A percentile compares a stretch with the other conserved stretches of the same genome.
Evolutionary conservation across 2,113 vertebrate species (phyloP).

Genomic region (Syngnathus scovelli): DNA sequence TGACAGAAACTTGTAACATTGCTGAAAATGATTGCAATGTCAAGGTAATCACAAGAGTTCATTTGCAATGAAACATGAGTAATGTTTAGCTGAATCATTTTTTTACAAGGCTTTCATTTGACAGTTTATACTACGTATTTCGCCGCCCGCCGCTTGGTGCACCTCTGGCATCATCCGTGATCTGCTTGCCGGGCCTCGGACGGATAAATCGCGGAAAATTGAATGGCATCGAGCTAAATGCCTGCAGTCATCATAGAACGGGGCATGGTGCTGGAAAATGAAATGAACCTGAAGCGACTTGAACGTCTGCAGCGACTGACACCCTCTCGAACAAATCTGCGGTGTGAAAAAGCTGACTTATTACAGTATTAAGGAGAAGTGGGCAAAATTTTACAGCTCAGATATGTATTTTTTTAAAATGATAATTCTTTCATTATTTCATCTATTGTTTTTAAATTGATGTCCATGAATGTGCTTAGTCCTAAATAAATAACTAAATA

Average conservation of each 20-base stretch:
- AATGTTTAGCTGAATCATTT: background rate
- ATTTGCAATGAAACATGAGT: background rate
- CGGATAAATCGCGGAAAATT: background rate
- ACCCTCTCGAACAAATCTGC: constrained; percentile 32
- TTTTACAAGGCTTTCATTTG: background rate
- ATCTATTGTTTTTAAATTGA: too few relatives aligned
- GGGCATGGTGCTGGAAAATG: constrained; percentile 33
- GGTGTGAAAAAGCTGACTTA: constrained; percentile 18
- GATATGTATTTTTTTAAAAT: too few relatives aligned
- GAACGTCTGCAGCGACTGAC: constrained; percentile 41
- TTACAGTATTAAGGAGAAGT: too few relatives aligned
- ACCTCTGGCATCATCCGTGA: background rate
- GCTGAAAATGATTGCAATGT: background rate
- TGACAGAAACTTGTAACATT: constrained; percentile 1
- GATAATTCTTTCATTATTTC: too few relatives aligned
- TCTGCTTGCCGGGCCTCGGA: background rate
- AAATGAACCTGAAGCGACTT: constrained; percentile 41
- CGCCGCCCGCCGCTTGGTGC: background rate
- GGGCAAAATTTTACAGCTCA: too few relatives aligned
- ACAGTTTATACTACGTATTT: background rate
- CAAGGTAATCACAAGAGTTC: background rate
- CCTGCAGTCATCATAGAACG: constrained; percentile 6
- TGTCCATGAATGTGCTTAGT: too few relatives aligned
- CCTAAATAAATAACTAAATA: too few relatives aligned
- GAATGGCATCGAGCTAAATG: constrained; percentile 7